These are phyloP conservation scores for Brotula barbata DNA, from an alignment of 2,797 vertebrate species.

Conservation along the genomic window DNA sequence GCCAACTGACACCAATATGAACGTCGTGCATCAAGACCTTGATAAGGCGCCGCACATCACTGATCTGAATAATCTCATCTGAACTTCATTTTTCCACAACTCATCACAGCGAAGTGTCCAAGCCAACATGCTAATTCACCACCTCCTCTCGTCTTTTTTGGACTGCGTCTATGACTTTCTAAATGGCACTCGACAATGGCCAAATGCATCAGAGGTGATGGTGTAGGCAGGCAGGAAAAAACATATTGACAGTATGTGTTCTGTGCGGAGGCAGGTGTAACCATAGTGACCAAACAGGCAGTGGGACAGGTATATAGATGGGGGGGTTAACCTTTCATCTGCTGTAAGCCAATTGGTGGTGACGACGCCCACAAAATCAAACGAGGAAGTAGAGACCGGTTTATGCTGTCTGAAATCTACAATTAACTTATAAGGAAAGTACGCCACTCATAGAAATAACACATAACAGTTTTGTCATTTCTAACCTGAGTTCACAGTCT, in stretches of 20 bases:
- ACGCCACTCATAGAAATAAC: no score
- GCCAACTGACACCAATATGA: no score
- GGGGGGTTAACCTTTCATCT: conserved; percentile 8
- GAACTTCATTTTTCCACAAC: background rate
- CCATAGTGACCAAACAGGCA: conserved; percentile 25
- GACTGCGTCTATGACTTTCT: background rate
- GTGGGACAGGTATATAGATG: conserved; percentile 6
- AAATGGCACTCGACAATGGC: background rate
- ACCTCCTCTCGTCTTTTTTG: background rate
- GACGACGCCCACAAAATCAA: no score
- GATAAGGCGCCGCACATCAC: no score
- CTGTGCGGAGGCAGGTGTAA: conserved; percentile 6
- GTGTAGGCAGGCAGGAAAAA: background rate
- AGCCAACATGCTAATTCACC: background rate
- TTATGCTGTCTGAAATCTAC: no score
- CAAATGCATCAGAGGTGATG: background rate
- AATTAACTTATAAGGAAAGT: no score
- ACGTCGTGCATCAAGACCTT: no score
- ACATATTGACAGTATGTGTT: background rate
- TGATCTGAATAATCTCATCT: no score
- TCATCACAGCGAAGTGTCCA: background rate
- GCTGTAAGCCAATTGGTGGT: no score
- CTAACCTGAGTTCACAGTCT: no score
- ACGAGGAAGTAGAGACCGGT: no score
- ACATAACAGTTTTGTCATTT: no score